Base-by-base conservation (phyloP, 2,113 vertebrate genomes). In the Gracilinanus agilis region DNA sequence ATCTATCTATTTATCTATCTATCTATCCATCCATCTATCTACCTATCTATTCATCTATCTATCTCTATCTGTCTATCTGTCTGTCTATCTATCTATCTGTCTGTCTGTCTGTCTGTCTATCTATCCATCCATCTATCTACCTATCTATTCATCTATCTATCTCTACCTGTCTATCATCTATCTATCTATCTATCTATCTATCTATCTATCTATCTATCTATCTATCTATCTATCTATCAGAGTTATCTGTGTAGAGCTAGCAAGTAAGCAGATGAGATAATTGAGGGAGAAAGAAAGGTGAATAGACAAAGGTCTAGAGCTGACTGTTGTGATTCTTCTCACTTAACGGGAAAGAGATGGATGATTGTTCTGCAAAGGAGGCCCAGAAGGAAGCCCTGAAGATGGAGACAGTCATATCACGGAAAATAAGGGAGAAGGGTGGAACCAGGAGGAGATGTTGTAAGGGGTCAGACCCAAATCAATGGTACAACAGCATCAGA, bases 91-190 rank as follows among this genome's bases (percentile, higher is more conserved):
- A 54, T 54, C 54, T 54, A 10, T 54, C 55, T 24, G 0, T 24
- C 24, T 8, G 0, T 13, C 10, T 29, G 0, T 29, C 27, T 29
- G 0, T 29, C 10, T 61, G 1, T 29, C 10, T 29, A 12, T 61
- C 27, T 61, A 16, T n/a, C 3, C 49, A 49, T 49, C 3, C 5
- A 49, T 49, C 49, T 5, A 3, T 56, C 55, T 21, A 3, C 3
- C 13, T 55, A 13, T 55, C 13, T 55, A 13, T 54, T 9, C 13
- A 16, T 54, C 54, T 10, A 10, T 54, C 54, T 54, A 10, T 54
- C 13, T 54, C n/a, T n/a, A n/a, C n/a, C 2, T 55, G 13, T 19
- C 54, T 19, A 19, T 3, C 21, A 2, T 55, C 55, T 55, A 2
- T 13, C 54, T 55, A 9, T 55, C 10, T 55, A 9, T 54, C 53